Evolutionary conservation across 2,113 vertebrate genomes (phyloP), one percentile per base, ranked within the genome.

Genomic region (Carollia perspicillata): DNA sequence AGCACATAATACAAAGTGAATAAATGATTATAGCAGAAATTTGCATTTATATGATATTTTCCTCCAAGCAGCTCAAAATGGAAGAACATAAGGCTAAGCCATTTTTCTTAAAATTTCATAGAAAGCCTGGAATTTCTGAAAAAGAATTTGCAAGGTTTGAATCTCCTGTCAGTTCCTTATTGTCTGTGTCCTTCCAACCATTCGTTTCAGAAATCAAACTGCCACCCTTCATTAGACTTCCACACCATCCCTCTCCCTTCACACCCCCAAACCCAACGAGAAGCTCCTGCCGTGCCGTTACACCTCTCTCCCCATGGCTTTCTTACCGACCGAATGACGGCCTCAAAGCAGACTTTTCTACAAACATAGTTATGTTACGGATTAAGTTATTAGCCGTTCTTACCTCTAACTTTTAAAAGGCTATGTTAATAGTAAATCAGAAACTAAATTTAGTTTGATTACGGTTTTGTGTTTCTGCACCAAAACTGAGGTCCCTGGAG

Each of bases 31-130:
- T 35, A 90, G 84, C 60, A 83, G n/a, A 89, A 90, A 94, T 97
- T 97, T 96, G 53, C 95, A 97, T 97, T 95, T 96, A 96, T 95
- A 95, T 84, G 89, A 26, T 79, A 90, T 94, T 97, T 93, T 51
- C 58, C 85, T 95, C 68, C 37, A 89, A 94, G 68, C 33, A 85
- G 40, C 77, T 78, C 66, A 93, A 93, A 95, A 94, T 74, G 49
- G 92, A 92, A 95, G 71, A 84, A 83, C 44, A 87, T 17, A 88
- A 53, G 37, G 28, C 78, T 87, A 94, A 95, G 53, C 17, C 10
- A 89, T 94, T 96, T 60, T 90, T 96, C 71, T 92, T 60, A 80
- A 65, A 80, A 78, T 93, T 90, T 95, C 58, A 90, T 77, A 42
- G 95, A 93, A 88, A 69, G 8, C 42, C 72, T 60, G 42, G n/a